A percentile compares a stretch with the other conserved stretches of the same genome.
phyloP scores from a whole-genome alignment of 2,797 vertebrate species.

The Onychomys leucogaster region DNA sequence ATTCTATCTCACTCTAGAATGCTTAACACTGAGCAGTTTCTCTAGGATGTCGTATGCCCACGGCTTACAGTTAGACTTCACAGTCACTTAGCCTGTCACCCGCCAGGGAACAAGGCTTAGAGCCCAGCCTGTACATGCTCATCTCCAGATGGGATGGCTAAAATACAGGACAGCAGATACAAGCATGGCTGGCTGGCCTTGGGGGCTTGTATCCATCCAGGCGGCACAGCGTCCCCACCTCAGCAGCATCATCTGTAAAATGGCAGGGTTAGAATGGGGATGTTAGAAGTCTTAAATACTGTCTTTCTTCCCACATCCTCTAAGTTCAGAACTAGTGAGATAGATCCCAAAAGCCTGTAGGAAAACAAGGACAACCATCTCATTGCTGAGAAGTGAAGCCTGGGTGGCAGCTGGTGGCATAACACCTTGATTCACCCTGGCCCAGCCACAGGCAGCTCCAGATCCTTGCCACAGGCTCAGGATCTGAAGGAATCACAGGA shows the following conservation, averaged over 20 bases:
- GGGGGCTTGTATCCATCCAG: background rate
- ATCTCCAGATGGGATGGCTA: background rate
- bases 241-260: background rate
- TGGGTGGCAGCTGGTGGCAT: background rate
- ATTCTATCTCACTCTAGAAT: background rate
- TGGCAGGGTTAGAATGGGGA: background rate
- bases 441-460: background rate
- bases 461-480: background rate
- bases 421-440: fast-evolving
- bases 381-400: background rate
- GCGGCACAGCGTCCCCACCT: background rate
- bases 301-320: background rate
- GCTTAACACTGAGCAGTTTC: background rate
- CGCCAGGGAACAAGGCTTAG: background rate
- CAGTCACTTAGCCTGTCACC: background rate
- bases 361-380: background rate
- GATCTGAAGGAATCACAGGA: background rate
- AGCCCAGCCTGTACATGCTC: too few relatives aligned
- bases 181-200: background rate
- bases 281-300: background rate
- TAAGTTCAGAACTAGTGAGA: background rate
- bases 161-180: fast-evolving
- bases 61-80: background rate
- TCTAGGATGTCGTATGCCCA: background rate
- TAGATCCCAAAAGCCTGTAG: background rate